A percentile compares a stretch with the other conserved stretches of the same genome.
Evolutionary conservation across 92 coral and sea anemone species (phyloP).

Genomic region (Umimayanthus chanpuru): DNA sequence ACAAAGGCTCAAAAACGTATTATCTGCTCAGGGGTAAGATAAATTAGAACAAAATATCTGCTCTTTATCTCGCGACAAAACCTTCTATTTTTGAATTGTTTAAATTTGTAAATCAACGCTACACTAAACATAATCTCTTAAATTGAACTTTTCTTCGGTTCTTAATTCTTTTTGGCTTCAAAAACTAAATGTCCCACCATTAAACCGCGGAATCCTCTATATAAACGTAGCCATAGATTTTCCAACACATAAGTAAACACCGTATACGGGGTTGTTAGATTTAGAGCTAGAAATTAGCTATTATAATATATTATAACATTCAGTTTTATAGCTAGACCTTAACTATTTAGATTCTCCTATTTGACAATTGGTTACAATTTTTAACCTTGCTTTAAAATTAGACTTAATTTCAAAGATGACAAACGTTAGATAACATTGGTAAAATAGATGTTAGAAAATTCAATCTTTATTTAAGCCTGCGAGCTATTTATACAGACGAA

Average conservation of each 20-base stretch:
- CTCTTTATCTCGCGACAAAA: too few species aligned
- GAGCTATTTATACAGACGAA: conserved; percentile 27
- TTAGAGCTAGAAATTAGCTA: not conserved
- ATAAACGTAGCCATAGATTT: not conserved
- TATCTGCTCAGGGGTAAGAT: too few species aligned
- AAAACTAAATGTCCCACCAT: not conserved
- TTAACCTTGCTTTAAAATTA: conserved; percentile 30
- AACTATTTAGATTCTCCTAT: not conserved
- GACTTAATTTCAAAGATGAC: not conserved
- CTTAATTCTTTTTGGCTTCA: not conserved
- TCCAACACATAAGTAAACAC: not conserved
- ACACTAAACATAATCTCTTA: not conserved
- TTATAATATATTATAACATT: not conserved
- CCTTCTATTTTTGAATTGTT: too few species aligned
- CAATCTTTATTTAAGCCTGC: conserved; percentile 23
- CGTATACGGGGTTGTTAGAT: not conserved
- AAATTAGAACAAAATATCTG: too few species aligned
- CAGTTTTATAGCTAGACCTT: not conserved
- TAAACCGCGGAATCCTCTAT: not conserved
- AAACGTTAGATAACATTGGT: not conserved
- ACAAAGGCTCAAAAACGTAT: not conserved
- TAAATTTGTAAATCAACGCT: too few species aligned
- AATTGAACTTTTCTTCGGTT: too few species aligned
- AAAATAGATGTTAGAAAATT: conserved; percentile 5
- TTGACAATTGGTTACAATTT: conserved; percentile 29